Percentiles rank a stretch among this genome's conserved stretches.
These are phyloP conservation scores for Tauraco hartlaubi DNA, from an alignment of 2,797 vertebrate species.

Conservation along the genomic window DNA sequence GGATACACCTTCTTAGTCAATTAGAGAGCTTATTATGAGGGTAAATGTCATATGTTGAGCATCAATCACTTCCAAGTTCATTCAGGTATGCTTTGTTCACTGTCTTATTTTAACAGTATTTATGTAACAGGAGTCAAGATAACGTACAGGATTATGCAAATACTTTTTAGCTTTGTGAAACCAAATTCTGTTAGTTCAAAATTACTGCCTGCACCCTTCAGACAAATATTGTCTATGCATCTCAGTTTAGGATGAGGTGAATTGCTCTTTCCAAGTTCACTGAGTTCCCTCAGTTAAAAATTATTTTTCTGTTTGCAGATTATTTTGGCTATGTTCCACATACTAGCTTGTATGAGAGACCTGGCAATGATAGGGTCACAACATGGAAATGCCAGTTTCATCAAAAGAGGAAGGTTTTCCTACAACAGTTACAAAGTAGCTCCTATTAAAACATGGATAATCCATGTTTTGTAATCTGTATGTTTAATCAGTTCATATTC, in stretches of 20 bases:
- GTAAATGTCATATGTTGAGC: neutral
- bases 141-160: neutral
- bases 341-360: neutral
- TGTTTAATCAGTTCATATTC: neutral
- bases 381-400: neutral
- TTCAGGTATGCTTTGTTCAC: slow-evolving; percentile 27
- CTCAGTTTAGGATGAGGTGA: neutral
- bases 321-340: neutral
- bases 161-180: neutral
- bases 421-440: neutral
- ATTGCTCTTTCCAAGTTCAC: neutral
- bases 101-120: neutral
- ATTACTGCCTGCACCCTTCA: neutral
- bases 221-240: neutral
- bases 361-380: neutral
- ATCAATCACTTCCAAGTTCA: slow-evolving; percentile 23
- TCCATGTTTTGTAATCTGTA: neutral
- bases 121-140: neutral
- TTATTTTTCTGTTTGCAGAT: neutral
- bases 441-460: neutral
- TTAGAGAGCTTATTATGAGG: neutral
- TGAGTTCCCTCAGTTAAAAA: neutral
- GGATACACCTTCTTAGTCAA: slow-evolving; percentile 55
- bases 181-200: neutral
- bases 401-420: neutral